phyloP scores from a whole-genome alignment of 2,888 invertebrate genomes.

The Helleia helle region DNA sequence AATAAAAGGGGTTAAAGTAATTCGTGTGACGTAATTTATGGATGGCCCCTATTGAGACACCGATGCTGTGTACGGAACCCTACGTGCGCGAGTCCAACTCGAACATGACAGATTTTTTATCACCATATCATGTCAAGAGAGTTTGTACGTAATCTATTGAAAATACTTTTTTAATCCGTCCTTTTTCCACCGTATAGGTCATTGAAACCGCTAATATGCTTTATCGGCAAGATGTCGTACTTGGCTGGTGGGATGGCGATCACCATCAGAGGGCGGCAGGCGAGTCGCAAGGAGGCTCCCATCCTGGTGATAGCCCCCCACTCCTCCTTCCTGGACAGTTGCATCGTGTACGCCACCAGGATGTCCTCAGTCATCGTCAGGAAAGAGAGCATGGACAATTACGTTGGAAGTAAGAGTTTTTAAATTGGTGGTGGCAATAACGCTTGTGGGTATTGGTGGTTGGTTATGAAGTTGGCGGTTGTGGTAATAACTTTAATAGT shows the following conservation, averaged over 20 bases:
- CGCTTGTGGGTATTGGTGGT: constrained; percentile 23
- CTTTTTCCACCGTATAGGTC: constrained; percentile 52
- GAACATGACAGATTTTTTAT: too few relatives aligned
- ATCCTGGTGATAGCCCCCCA: constrained; percentile 91
- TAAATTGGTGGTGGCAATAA: constrained; percentile 33
- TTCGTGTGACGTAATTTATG: too few relatives aligned
- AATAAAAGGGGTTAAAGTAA: too few relatives aligned
- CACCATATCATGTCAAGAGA: too few relatives aligned
- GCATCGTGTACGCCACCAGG: constrained; percentile 86
- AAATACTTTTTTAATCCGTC: too few relatives aligned
- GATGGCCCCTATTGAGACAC: too few relatives aligned
- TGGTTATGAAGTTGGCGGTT: constrained; percentile 15
- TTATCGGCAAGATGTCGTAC: constrained; percentile 82
- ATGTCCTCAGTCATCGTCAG: constrained; percentile 90
- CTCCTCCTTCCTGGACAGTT: constrained; percentile 91
- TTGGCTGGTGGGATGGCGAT: constrained; percentile 86
- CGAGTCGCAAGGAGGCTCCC: constrained; percentile 84
- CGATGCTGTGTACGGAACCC: too few relatives aligned
- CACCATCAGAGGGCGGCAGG: constrained; percentile 83
- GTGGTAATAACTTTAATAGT: constrained; percentile 1
- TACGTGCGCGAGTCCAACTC: too few relatives aligned
- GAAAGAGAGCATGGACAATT: constrained; percentile 85
- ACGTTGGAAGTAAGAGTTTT: constrained; percentile 87
- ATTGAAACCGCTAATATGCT: constrained; percentile 78
- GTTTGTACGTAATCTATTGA: too few relatives aligned